These are phyloP conservation scores for Enteromius viviparus DNA, from an alignment of 2,797 vertebrate species.

Conservation along the genomic window DNA sequence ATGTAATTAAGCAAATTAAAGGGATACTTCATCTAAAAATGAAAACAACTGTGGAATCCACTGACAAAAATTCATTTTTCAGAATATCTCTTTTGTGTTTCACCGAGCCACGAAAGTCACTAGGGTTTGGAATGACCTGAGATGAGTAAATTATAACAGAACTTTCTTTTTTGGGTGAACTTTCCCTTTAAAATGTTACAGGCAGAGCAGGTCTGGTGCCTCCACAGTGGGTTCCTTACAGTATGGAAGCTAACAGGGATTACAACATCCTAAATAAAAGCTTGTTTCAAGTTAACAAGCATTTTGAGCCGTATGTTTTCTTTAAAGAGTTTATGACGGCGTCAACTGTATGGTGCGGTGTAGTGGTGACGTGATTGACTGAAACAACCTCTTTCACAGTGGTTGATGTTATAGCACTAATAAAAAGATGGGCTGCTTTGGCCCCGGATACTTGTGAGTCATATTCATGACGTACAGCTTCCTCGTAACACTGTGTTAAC, in stretches of 20 bases:
- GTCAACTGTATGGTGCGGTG: slow-evolving; percentile 20
- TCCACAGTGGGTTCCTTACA: background rate
- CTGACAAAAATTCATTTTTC: background rate
- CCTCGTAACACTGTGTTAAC: slow-evolving; percentile 11
- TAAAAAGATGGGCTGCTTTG: slow-evolving; percentile 5
- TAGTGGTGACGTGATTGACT: slow-evolving; percentile 23
- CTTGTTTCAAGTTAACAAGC: slow-evolving; percentile 15
- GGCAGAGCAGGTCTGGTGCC: background rate
- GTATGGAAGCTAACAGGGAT: slow-evolving; percentile 26
- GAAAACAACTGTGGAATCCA: background rate
- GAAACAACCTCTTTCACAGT: slow-evolving; percentile 35
- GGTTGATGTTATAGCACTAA: slow-evolving; percentile 28
- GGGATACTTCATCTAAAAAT: background rate
- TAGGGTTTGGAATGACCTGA: background rate
- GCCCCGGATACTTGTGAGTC: slow-evolving; percentile 6
- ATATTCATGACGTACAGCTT: slow-evolving; percentile 28
- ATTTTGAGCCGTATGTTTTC: slow-evolving; percentile 20
- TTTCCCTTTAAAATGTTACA: background rate
- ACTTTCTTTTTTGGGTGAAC: background rate
- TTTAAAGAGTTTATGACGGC: slow-evolving; percentile 25
- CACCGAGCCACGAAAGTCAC: background rate
- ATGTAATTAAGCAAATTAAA: slow-evolving; percentile 17
- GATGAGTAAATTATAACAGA: background rate
- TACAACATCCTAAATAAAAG: slow-evolving; percentile 20
- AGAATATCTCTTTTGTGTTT: background rate